Percentiles rank a stretch among this genome's conserved stretches.
These are phyloP conservation scores for Drosophila barbarae DNA, from an alignment of 2,888 invertebrate genomes.

Conservation along the genomic window DNA sequence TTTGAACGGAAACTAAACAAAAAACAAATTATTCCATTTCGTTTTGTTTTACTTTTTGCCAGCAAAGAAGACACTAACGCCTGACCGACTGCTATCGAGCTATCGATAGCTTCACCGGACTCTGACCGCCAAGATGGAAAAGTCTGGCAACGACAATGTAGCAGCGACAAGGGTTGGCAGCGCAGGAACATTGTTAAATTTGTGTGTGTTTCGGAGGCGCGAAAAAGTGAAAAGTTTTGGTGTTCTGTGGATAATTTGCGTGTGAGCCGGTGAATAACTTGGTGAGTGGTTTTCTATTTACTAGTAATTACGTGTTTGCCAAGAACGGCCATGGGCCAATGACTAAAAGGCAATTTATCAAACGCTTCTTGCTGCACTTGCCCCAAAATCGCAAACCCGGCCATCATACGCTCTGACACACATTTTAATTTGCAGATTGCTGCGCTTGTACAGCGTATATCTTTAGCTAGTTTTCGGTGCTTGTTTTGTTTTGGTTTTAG, in stretches of 20 bases:
- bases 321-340: not conserved
- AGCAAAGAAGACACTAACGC: conserved; percentile 12
- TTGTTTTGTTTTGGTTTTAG: conserved; percentile 25
- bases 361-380: conserved; percentile 52
- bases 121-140: not conserved
- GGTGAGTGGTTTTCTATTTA: conserved; percentile 11
- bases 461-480: conserved; percentile 11
- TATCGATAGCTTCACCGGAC: conserved; percentile 10
- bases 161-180: too few relatives aligned
- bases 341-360: conserved; percentile 54
- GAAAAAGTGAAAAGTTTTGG: not conserved
- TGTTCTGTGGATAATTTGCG: not conserved
- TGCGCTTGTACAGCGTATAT: conserved; percentile 7
- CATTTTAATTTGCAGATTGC: conserved; percentile 47
- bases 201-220: not conserved
- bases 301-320: not conserved
- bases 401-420: conserved; percentile 55
- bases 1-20: conserved; percentile 28
- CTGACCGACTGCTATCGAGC: conserved; percentile 1
- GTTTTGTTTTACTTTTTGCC: conserved; percentile 27
- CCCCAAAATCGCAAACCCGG: conserved; percentile 28
- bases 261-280: not conserved
- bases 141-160: not conserved
- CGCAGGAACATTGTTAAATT: too few relatives aligned
- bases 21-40: conserved; percentile 35